These are phyloP conservation scores for Cantharis flavilabris DNA, from an alignment of 2,888 invertebrate species.

Conservation along the genomic window DNA sequence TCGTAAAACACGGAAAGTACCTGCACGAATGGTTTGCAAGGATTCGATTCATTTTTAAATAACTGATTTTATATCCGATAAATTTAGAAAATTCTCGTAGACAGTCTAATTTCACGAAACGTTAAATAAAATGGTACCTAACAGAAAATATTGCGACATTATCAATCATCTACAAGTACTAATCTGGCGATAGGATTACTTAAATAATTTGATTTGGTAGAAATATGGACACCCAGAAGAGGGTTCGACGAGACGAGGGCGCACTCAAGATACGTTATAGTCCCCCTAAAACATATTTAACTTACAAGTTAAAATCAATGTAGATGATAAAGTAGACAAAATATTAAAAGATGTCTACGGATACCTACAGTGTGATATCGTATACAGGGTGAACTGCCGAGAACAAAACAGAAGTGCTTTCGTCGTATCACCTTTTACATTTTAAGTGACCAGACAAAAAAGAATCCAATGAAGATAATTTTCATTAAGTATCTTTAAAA, in stretches of 20 bases:
- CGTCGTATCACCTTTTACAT: too few species aligned
- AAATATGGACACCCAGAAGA: not conserved
- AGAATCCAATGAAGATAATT: too few species aligned
- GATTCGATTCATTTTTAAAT: not conserved
- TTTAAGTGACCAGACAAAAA: too few species aligned
- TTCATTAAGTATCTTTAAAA: too few species aligned
- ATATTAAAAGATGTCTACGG: not conserved
- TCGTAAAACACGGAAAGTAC: not conserved
- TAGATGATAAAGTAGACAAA: not conserved
- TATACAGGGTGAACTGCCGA: not conserved
- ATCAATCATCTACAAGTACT: not conserved
- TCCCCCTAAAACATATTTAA: not conserved
- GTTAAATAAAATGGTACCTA: not conserved
- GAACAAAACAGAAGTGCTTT: too few species aligned
- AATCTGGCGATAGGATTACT: not conserved
- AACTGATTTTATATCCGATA: not conserved
- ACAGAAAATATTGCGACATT: not conserved
- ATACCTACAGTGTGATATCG: not conserved
- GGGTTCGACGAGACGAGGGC: not conserved
- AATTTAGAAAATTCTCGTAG: not conserved
- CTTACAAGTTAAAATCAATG: not conserved
- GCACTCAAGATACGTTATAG: not conserved
- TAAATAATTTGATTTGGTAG: not conserved
- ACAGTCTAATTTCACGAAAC: not conserved
- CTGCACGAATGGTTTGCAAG: not conserved